Evolutionary conservation across 2,113 vertebrate genomes (phyloP).

Genomic region (Saccopteryx bilineata): DNA sequence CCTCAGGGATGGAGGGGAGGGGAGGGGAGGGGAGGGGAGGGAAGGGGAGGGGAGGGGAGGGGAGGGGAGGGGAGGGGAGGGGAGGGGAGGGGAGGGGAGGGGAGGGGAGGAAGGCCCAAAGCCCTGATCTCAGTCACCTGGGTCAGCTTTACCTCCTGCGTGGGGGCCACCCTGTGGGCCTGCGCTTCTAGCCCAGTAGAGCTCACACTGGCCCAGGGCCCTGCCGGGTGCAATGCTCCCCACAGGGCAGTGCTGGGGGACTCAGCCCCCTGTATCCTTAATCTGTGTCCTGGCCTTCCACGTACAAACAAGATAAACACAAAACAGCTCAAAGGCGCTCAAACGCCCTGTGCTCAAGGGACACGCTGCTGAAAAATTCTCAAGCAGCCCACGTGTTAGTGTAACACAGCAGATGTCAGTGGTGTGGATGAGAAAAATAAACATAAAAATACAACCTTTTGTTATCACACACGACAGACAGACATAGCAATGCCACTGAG

Average conservation of each 20-base stretch:
- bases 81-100: too few species aligned
- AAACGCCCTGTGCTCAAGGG: rapidly evolving
- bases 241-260: slow-evolving; percentile 43
- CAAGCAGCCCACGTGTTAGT: not conserved
- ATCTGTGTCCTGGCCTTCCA: not conserved
- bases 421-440: not conserved
- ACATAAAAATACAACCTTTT: rapidly evolving
- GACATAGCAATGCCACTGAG: rapidly evolving
- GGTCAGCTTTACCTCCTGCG: too few species aligned
- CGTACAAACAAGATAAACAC: not conserved
- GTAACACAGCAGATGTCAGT: rapidly evolving
- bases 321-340: rapidly evolving
- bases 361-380: not conserved
- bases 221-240: too few species aligned
- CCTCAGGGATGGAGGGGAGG: not conserved
- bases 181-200: not conserved
- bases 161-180: too few species aligned
- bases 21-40: too few species aligned
- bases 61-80: too few species aligned
- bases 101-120: too few species aligned
- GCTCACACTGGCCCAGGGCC: too few species aligned
- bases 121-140: too few species aligned
- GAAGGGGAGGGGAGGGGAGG: too few species aligned
- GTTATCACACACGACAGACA: not conserved
- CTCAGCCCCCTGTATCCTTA: rapidly evolving